Evolutionary conservation across 1,140 invertebrate genomes (phyloP).

Genomic region (Drosophila nannoptera): DNA sequence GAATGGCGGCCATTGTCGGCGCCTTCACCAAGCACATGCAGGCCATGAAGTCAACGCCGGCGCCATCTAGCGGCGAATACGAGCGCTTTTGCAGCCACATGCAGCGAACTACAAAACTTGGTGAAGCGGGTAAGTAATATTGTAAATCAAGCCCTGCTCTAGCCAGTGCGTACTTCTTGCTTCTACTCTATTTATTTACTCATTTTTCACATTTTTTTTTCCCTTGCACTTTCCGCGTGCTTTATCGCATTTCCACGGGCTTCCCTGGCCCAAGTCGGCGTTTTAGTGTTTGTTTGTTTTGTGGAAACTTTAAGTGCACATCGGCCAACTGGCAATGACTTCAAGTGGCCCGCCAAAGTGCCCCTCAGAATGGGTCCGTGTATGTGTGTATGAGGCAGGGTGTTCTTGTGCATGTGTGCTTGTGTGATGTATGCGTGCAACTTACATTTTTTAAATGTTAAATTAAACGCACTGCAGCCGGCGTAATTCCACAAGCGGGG

Average conservation of each 20-base stretch:
- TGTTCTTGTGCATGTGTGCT: conserved; percentile 1
- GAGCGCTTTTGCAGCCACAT: conserved; percentile 74
- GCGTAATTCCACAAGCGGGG: conserved; percentile 18
- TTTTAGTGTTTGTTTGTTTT: conserved; percentile 43
- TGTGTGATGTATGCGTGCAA: conserved; percentile 22
- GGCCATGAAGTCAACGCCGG: conserved; percentile 59
- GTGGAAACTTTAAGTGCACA: conserved; percentile 43
- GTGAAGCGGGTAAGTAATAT: conserved; percentile 76
- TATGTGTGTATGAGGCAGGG: conserved; percentile 3
- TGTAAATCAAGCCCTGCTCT: conserved; percentile 27
- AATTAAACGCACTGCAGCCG: conserved; percentile 46
- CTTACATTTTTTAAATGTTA: conserved; percentile 60
- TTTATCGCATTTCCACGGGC: conserved; percentile 33
- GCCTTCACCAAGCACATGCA: conserved; percentile 78
- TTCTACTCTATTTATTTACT: neutral
- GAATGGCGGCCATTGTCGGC: conserved; percentile 76
- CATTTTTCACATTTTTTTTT: conserved; percentile 24
- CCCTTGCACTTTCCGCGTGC: conserved; percentile 26
- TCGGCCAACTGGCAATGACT: conserved; percentile 43
- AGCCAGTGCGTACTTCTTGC: neutral
- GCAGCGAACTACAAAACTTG: conserved; percentile 73
- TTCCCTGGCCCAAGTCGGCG: conserved; percentile 28
- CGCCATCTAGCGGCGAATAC: conserved; percentile 71
- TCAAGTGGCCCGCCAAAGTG: conserved; percentile 33
- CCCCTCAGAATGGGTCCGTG: conserved; percentile 7